These are phyloP conservation scores for Lapara coniferarum DNA, from an alignment of 2,888 invertebrate genomes.

Conservation along the genomic window DNA sequence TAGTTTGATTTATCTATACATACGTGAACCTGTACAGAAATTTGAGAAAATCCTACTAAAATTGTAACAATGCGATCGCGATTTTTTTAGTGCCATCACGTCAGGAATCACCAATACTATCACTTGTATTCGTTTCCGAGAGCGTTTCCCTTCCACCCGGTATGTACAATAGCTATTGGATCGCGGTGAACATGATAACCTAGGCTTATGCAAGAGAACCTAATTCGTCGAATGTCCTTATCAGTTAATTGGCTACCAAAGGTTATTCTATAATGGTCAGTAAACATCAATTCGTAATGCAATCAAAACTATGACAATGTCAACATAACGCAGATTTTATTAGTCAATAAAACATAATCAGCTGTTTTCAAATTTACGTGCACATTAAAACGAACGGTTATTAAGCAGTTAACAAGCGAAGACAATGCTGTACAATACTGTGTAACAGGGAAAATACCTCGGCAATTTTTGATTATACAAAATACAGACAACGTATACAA, in stretches of 20 bases:
- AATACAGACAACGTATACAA: too few species aligned
- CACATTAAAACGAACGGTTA: constrained; percentile 15
- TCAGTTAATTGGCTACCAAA: not conserved
- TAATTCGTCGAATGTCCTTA: not conserved
- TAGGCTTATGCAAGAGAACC: not conserved
- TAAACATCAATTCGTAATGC: not conserved
- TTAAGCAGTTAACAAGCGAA: not conserved
- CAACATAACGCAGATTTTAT: not conserved
- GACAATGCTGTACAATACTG: not conserved
- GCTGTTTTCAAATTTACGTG: constrained; percentile 18
- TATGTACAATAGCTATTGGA: not conserved
- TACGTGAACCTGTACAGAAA: too few species aligned
- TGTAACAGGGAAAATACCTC: not conserved
- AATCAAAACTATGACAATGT: not conserved
- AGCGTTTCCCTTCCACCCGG: too few species aligned
- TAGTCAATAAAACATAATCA: constrained; percentile 26
- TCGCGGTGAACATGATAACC: not conserved
- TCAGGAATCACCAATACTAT: too few species aligned
- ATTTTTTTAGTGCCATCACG: too few species aligned
- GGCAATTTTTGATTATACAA: too few species aligned
- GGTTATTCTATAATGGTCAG: not conserved
- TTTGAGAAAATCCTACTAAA: too few species aligned
- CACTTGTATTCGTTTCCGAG: too few species aligned
- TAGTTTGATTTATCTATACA: too few species aligned
- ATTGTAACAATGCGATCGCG: too few species aligned